These are phyloP conservation scores for Hucho hucho DNA, from an alignment of 2,113 vertebrate species.

Conservation along the genomic window DNA sequence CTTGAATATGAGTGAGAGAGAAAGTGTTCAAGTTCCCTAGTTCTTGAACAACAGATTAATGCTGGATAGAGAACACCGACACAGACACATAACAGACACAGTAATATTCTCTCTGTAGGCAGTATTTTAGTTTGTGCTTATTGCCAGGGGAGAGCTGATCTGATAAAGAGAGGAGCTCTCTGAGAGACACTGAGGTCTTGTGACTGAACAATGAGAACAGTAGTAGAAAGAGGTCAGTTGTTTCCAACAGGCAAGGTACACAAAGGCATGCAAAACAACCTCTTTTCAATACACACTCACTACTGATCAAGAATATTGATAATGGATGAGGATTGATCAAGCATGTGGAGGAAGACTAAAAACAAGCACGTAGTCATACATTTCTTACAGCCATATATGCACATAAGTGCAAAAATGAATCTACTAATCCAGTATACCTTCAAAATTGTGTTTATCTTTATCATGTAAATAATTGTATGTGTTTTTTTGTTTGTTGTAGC, in stretches of 20 bases:
- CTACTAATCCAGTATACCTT: too few species aligned
- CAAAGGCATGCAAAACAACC: background rate
- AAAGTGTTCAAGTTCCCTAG: background rate
- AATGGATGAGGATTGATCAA: background rate
- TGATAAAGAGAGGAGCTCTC: constrained; percentile 28
- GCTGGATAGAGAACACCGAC: background rate
- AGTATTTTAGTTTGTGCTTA: constrained; percentile 1
- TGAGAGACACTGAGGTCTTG: constrained; percentile 32
- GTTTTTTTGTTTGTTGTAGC: too few species aligned
- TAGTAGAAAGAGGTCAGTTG: constrained; percentile 13
- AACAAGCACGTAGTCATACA: background rate
- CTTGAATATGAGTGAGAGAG: background rate
- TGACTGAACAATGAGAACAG: constrained; percentile 36
- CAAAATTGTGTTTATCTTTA: too few species aligned
- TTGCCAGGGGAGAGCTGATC: background rate
- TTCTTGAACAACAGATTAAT: background rate
- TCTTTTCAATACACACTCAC: background rate
- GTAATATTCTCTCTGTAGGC: background rate
- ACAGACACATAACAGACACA: background rate
- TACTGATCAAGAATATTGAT: background rate
- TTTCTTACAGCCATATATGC: background rate
- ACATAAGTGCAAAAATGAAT: too few species aligned
- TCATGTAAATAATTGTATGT: too few species aligned
- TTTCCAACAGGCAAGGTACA: background rate
- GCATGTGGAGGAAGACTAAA: background rate